These are phyloP conservation scores for Cydia strobilella DNA, from an alignment of 1,140 invertebrate genomes.

Conservation along the genomic window DNA sequence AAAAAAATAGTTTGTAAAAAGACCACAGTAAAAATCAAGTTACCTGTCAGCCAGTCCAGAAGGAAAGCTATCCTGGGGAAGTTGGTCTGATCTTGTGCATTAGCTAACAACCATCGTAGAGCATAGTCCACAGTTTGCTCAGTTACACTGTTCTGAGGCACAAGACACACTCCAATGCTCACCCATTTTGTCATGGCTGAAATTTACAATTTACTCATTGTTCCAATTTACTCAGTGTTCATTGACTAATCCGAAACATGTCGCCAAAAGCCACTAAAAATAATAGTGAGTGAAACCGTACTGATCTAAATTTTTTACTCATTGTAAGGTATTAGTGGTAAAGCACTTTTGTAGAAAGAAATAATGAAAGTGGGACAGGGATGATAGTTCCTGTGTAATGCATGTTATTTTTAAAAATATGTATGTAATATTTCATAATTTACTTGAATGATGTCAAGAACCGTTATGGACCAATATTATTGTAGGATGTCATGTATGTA, in stretches of 20 bases:
- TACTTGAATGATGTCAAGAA: too few relatives aligned
- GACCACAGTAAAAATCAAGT: neutral
- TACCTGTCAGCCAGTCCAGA: slow-evolving; percentile 76
- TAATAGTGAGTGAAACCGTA: too few relatives aligned
- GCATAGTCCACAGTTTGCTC: slow-evolving; percentile 65
- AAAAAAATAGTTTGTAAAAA: neutral
- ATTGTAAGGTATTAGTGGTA: too few relatives aligned
- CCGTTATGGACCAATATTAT: neutral
- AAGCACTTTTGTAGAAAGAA: too few relatives aligned
- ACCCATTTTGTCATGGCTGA: slow-evolving; percentile 73
- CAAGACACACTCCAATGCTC: slow-evolving; percentile 65
- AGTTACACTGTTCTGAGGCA: slow-evolving; percentile 62
- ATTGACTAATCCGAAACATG: too few relatives aligned
- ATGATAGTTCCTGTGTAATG: too few relatives aligned
- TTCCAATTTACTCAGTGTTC: too few relatives aligned
- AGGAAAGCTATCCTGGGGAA: slow-evolving; percentile 61
- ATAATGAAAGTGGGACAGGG: neutral
- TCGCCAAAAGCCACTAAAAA: too few relatives aligned
- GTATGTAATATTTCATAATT: too few relatives aligned
- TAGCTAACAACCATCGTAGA: slow-evolving; percentile 68
- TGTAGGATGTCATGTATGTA: slow-evolving; percentile 3
- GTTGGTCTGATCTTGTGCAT: slow-evolving; percentile 55
- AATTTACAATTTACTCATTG: slow-evolving; percentile 35
- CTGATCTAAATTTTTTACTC: slow-evolving; percentile 38
- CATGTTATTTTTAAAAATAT: too few relatives aligned